phyloP scores from a whole-genome alignment of 2,797 vertebrate genomes.

The Hoplostethus mediterraneus region DNA sequence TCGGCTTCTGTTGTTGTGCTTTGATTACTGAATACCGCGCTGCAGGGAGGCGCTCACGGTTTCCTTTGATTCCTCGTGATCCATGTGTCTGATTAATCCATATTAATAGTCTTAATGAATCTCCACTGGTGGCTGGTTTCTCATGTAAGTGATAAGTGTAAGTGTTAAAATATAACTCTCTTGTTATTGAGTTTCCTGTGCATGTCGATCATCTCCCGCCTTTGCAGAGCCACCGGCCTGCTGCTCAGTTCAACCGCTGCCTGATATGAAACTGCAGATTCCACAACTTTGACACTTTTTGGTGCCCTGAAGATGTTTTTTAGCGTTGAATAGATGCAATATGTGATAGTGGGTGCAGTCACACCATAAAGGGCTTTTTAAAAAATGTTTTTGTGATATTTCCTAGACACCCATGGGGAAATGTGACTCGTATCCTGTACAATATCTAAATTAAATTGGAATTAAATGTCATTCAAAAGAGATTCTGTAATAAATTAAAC shows the following conservation, averaged over 20 bases:
- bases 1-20: background rate
- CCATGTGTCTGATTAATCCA: constrained; percentile 35
- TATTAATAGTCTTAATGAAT: constrained; percentile 27
- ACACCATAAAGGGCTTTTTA: background rate
- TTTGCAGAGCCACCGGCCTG: background rate
- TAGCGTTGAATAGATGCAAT: background rate
- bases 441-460: background rate
- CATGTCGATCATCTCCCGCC: constrained; percentile 26
- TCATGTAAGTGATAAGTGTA: no score
- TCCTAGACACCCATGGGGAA: background rate
- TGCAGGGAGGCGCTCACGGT: constrained; percentile 19
- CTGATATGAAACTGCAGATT: background rate
- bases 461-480: background rate
- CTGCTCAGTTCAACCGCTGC: constrained; percentile 6
- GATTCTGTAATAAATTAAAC: background rate
- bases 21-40: constrained; percentile 41
- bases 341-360: constrained; percentile 2
- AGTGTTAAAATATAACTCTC: constrained; percentile 7
- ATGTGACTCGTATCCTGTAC: background rate
- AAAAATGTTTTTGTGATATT: background rate
- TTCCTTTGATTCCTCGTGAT: constrained; percentile 14
- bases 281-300: background rate
- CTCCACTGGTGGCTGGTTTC: no score
- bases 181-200: constrained; percentile 41
- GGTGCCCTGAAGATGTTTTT: background rate